Evolutionary conservation across 2,888 invertebrate genomes (phyloP).

Genomic region (Amorpha juglandis): DNA sequence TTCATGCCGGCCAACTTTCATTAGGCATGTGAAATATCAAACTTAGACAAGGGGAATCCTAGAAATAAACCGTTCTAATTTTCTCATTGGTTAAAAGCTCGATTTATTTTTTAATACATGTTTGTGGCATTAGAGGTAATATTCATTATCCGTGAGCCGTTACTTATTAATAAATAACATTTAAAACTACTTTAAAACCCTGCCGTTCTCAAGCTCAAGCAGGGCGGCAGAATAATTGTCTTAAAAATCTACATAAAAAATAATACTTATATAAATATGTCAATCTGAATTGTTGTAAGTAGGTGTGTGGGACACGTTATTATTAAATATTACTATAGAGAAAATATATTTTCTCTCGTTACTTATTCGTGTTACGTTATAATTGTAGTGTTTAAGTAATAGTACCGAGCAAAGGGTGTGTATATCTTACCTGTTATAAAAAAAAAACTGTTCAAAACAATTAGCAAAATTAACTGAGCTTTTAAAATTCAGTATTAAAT

Average conservation of each 20-base stretch:
- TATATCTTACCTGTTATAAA: slow-evolving; percentile 4
- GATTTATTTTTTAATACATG: too few relatives aligned
- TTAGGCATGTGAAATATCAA: too few relatives aligned
- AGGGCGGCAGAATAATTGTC: too few relatives aligned
- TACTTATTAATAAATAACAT: too few relatives aligned
- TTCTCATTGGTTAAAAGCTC: too few relatives aligned
- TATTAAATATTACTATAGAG: slow-evolving; percentile 16
- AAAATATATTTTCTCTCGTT: slow-evolving; percentile 17
- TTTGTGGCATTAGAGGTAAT: too few relatives aligned
- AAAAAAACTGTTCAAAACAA: slow-evolving; percentile 9
- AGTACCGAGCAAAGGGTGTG: slow-evolving; percentile 13
- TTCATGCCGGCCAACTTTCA: too few relatives aligned
- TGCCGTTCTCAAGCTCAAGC: too few relatives aligned
- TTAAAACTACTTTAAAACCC: too few relatives aligned
- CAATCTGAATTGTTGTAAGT: slow-evolving; percentile 18
- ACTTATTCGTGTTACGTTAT: slow-evolving; percentile 23
- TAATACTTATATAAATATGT: slow-evolving; percentile 9
- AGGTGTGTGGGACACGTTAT: slow-evolving; percentile 13
- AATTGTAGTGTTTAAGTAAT: slow-evolving; percentile 23
- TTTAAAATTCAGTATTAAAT: slow-evolving; percentile 12
- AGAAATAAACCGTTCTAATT: background rate
- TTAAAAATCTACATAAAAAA: background rate
- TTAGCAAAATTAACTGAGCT: slow-evolving; percentile 13
- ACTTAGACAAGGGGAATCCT: background rate
- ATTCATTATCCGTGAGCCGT: too few relatives aligned